These are phyloP conservation scores for Tonatia bakeri DNA, from an alignment of 2,113 vertebrate genomes.

Conservation along the genomic window DNA sequence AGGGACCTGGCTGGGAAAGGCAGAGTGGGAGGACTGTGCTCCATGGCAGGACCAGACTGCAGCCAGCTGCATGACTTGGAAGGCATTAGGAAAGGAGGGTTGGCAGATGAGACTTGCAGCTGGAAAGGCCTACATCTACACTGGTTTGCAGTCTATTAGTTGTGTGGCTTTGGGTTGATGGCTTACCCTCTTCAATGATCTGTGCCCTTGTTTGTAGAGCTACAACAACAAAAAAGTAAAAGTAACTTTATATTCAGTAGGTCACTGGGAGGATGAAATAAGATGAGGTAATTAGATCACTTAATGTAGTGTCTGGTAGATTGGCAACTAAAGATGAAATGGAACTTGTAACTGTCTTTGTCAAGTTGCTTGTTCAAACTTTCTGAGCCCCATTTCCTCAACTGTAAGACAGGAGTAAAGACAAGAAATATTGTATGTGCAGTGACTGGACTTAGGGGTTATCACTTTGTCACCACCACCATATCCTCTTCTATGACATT, in stretches of 20 bases:
- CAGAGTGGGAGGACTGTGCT: accelerated
- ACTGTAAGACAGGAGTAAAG: background rate
- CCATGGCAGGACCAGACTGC: no score
- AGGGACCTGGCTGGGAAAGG: background rate
- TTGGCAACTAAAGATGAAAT: background rate
- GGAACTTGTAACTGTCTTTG: background rate
- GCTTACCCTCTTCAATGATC: background rate
- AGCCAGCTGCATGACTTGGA: background rate
- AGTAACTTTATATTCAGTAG: background rate
- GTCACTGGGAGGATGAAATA: background rate
- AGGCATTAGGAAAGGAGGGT: background rate
- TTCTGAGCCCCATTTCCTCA: background rate
- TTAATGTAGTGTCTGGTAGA: no score
- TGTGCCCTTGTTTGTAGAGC: background rate
- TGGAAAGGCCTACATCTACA: accelerated
- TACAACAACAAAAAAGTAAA: background rate
- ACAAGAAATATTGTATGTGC: background rate
- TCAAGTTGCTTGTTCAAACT: background rate
- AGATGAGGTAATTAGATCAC: background rate
- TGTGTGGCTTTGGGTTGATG: background rate
- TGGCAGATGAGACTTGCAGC: background rate
- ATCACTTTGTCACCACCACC: background rate
- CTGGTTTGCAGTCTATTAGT: background rate
- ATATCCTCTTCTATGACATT: background rate
- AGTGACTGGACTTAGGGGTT: no score